phyloP scores from a whole-genome alignment of 2,888 invertebrate genomes.

The Ormyrus pomaceus region DNA sequence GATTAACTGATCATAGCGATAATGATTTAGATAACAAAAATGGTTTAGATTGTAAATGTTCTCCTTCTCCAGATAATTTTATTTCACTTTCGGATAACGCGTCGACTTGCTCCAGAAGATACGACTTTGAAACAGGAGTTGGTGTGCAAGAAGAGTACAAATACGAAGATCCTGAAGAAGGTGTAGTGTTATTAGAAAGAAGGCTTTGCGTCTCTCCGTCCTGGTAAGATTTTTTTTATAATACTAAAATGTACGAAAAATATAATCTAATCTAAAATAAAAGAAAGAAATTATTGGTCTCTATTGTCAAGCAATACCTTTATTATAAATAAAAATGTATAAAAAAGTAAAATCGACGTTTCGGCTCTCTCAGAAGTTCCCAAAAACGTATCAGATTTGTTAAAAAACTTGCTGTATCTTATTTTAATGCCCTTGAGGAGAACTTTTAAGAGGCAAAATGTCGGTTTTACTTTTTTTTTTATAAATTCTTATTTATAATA shows the following conservation, averaged over 20 bases:
- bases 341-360: no score
- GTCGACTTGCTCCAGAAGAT: constrained; percentile 3
- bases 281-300: not conserved
- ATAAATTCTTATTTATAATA: no score
- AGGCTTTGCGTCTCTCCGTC: constrained; percentile 78
- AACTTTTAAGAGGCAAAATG: no score
- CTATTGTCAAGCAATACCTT: no score
- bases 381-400: no score
- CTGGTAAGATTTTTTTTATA: constrained; percentile 75
- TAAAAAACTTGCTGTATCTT: no score
- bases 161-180: constrained; percentile 84
- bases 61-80: constrained; percentile 20
- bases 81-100: constrained; percentile 6
- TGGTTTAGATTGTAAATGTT: not conserved
- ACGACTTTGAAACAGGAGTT: constrained; percentile 73
- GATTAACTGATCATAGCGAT: not conserved
- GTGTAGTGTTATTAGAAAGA: constrained; percentile 83
- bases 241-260: not conserved
- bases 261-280: not conserved
- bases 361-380: no score
- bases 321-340: no score
- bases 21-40: not conserved
- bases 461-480: no score
- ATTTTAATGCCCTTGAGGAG: no score
- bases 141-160: constrained; percentile 85